phyloP scores from a whole-genome alignment of 2,113 vertebrate genomes.

The Craseonycteris thonglongyai region DNA sequence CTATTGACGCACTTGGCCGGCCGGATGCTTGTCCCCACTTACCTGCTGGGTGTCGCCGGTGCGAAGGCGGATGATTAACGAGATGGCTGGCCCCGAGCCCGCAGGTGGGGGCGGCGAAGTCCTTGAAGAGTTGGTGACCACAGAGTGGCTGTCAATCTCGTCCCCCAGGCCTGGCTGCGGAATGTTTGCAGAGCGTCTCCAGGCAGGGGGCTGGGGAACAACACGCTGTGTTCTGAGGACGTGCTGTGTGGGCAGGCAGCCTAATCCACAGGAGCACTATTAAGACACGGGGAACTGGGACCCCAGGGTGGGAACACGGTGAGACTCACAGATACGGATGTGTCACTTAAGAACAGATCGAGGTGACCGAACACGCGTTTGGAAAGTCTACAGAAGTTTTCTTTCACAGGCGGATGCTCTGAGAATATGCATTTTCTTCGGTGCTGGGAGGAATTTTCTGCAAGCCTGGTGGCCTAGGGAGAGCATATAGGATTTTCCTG shows the following conservation, averaged over 20 bases:
- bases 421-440: not conserved
- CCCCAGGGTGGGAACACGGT: not conserved
- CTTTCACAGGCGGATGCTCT: not conserved
- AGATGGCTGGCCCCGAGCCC: not conserved
- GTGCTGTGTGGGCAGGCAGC: not conserved
- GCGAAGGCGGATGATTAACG: slow-evolving; percentile 18
- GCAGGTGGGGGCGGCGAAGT: not conserved
- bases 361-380: no score
- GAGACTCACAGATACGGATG: not conserved
- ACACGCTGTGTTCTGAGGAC: not conserved
- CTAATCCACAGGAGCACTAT: rapidly evolving
- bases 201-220: not conserved
- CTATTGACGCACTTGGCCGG: slow-evolving; percentile 37
- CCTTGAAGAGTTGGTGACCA: not conserved
- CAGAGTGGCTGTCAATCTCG: not conserved
- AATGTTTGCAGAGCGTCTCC: not conserved
- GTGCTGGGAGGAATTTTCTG: not conserved
- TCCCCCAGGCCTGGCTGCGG: not conserved
- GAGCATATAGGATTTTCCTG: not conserved
- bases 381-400: no score
- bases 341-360: not conserved
- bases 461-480: not conserved
- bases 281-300: not conserved
- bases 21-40: not conserved
- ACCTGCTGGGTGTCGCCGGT: slow-evolving; percentile 35